Evolutionary conservation across 2,797 vertebrate species (phyloP), one percentile per base, ranked within the genome.

Genomic region (Pygocentrus nattereri): DNA sequence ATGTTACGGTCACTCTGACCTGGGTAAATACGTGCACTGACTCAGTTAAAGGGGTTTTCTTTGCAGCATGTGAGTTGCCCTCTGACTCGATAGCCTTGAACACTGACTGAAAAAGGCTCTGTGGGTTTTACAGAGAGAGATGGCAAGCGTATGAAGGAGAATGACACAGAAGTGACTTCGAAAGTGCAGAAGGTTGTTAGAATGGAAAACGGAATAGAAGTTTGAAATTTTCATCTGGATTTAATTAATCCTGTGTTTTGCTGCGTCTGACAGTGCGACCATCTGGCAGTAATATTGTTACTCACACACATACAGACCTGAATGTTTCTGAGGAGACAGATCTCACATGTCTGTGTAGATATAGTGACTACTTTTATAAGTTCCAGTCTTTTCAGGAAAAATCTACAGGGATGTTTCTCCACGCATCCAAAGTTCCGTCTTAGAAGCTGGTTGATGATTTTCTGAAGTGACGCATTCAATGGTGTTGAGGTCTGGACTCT

Each of bases 251-350:
- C 16, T 56, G 70, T 21, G 5, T 8, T 73, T 44, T 18, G 64
- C 67, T 38, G 62, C 44, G 77, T 83, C 82, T 80, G 58, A 50
- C 44, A 23, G 62, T n/a, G 62, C 23, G 15, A 71, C 69, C 82
- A 73, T 84, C 82, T 84, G 82, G 73, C 73, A 84, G 12, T 72
- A 72, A 64, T 80, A 71, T 21, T 69, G 41, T 18, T 69, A 58
- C 76, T 25, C 77, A 52, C 44, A 47, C 70, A 44, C 47, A 61
- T 19, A 4, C 41, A 44, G 7, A 44, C 59, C 65, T 72, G 67
- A 34, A 61, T 67, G 78, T 73, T 47, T 62, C n/a, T n/a, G n/a
- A n/a, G n/a, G n/a, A n/a, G n/a, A n/a, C n/a, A n/a, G n/a, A n/a
- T n/a, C n/a, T n/a, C n/a, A n/a, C n/a, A n/a, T n/a, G n/a, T n/a